A percentile compares a stretch with the other conserved stretches of the same genome.
Conservation (phyloP, 2,113 vertebrate species). For the Xiphias gladius region DNA sequence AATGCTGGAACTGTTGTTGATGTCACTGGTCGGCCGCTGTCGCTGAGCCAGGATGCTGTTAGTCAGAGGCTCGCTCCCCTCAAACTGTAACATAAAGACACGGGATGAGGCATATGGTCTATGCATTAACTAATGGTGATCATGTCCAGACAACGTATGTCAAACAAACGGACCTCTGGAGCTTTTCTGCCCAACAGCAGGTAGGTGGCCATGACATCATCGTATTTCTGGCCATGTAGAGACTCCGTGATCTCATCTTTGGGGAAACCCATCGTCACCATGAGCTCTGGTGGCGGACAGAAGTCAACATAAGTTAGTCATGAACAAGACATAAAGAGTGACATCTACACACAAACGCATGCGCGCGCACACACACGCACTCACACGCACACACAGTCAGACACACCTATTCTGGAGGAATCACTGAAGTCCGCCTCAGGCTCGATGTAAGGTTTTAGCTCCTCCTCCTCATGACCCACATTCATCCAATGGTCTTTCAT, state of each 20-base stretch:
- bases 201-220: conserved; percentile 98
- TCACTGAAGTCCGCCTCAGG: conserved; percentile 95
- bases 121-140: not conserved
- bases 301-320: conserved; percentile 16
- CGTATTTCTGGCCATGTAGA: conserved; percentile 93
- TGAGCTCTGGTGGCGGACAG: conserved; percentile 87
- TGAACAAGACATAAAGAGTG: not conserved
- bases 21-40: conserved; percentile 94
- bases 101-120: not conserved
- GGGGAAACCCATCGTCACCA: conserved; percentile 98
- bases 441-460: conserved; percentile 93
- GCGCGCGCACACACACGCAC: conserved; percentile 61
- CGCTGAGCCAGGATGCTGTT: conserved; percentile 92
- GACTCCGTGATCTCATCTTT: conserved; percentile 97
- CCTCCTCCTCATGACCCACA: conserved; percentile 95
- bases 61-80: conserved; percentile 93
- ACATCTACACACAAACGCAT: conserved; percentile 11
- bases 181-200: conserved; percentile 96
- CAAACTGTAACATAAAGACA: conserved; percentile 85
- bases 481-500: conserved; percentile 99
- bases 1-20: conserved; percentile 95
- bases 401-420: conserved; percentile 92
- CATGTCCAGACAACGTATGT: not conserved
- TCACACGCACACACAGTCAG: not conserved
- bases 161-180: conserved; percentile 88